Base-by-base conservation (phyloP, 2,888 invertebrate species). In the Aplocera efformata region DNA sequence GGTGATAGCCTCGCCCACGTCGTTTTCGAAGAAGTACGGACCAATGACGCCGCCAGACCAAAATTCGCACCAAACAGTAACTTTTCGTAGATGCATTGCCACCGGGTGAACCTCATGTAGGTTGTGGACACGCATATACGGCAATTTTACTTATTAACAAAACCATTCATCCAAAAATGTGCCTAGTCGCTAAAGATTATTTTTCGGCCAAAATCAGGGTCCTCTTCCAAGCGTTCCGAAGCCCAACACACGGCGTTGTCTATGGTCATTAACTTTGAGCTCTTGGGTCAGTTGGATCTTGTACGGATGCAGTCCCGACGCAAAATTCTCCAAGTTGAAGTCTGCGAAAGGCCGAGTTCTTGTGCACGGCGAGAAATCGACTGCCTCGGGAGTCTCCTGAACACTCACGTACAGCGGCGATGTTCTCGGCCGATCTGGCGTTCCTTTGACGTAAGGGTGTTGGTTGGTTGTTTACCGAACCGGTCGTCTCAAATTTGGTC, bases 31-130 rank as follows among this genome's bases (percentile, higher is more conserved):
- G 25, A 49, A 49, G 33, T 32, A 49, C 10, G 44, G 48, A 24
- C 42, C 37, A 34, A 39, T 49, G 22, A 49, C 29, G 24, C 33
- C 38, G 30, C 58, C 63, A 50, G 53, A 47, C 60, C 58, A 69
- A 48, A 76, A 66, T 45, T 63, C 67, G 57, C 74, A 60, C 63
- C 72, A 75, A 62, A 67, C 65, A 50, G 65, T 69, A 13, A 61
- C 57, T 56, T 53, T 56, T 61, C 58, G 48, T 36, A 67, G 60
- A 63, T 68, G 8, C 24, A 6, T 24, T 24, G 9, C n/a, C n/a
- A n/a, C n/a, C n/a, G n/a, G n/a, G 10, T 6, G 7, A 10, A 10
- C 10, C 10, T 7, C 27, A 10, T 10, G 10, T 10, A 10, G 27
- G 10, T 11, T 27, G 10, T 9, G 9, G 6, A 9, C 7, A 27